phyloP scores from a whole-genome alignment of 2,113 vertebrate species.

The Mesitornis unicolor region DNA sequence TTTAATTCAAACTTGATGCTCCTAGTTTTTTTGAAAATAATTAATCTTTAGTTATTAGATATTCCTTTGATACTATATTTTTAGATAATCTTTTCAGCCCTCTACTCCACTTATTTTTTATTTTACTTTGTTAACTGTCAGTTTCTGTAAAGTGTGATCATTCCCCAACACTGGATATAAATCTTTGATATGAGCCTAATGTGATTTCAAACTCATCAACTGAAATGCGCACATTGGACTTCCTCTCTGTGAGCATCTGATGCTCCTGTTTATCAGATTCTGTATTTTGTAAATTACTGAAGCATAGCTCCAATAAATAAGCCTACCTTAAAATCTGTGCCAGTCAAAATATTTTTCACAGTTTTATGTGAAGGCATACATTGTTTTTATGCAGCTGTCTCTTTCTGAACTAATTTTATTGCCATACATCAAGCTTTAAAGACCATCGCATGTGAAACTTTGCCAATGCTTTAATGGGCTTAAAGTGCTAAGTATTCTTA shows the following conservation, averaged over 20 bases:
- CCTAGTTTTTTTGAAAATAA: background rate
- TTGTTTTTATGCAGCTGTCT: conserved; percentile 48
- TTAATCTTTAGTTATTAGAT: background rate
- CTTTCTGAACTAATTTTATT: conserved; percentile 69
- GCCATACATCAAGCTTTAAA: conserved; percentile 59
- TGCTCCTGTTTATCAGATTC: conserved; percentile 69
- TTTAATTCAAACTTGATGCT: background rate
- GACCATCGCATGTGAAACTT: conserved; percentile 56
- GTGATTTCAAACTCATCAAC: conserved; percentile 22
- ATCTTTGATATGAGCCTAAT: conserved; percentile 15
- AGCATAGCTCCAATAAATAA: conserved; percentile 70
- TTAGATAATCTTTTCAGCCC: background rate
- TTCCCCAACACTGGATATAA: background rate
- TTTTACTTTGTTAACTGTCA: conserved; percentile 7
- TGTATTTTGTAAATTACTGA: conserved; percentile 70
- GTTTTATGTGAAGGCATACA: conserved; percentile 44
- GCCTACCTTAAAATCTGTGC: conserved; percentile 42
- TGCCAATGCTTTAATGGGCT: conserved; percentile 62
- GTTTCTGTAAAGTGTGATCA: background rate
- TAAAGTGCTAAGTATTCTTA: conserved; percentile 62
- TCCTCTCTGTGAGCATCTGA: conserved; percentile 44
- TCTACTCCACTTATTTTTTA: background rate
- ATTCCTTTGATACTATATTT: background rate
- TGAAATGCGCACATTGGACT: conserved; percentile 30
- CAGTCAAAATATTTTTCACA: conserved; percentile 37